phyloP scores from a whole-genome alignment of 2,888 invertebrate species.

The Lysandra coridon region DNA sequence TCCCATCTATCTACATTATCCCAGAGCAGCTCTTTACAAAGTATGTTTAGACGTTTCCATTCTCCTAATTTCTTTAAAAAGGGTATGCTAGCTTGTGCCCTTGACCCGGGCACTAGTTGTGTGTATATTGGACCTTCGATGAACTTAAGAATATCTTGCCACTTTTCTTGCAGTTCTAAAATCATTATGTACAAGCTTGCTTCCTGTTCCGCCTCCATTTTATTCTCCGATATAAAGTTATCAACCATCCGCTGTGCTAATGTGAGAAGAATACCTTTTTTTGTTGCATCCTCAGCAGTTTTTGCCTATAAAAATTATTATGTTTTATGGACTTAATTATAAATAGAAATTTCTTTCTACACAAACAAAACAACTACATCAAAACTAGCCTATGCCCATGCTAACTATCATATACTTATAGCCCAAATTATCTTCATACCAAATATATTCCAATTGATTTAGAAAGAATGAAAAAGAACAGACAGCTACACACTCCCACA shows the following conservation, averaged over 20 bases:
- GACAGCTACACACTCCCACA: no score
- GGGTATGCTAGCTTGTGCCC: conserved; percentile 85
- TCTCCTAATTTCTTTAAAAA: conserved; percentile 86
- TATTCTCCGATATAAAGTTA: conserved; percentile 92
- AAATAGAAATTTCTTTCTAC: no score
- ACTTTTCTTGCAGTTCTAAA: conserved; percentile 86
- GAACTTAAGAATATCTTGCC: conserved; percentile 89
- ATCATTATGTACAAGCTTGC: conserved; percentile 94
- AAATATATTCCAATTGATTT: no score
- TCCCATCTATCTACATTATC: conserved; percentile 89
- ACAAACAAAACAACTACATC: no score
- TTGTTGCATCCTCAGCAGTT: conserved; percentile 73
- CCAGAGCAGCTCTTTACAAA: conserved; percentile 86
- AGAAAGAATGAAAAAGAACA: no score
- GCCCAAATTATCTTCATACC: no score
- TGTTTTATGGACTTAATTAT: neutral
- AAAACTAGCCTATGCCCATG: no score
- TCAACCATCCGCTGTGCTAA: conserved; percentile 97
- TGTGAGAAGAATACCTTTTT: conserved; percentile 86
- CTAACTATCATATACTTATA: no score
- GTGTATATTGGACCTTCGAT: conserved; percentile 88
- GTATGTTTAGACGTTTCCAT: conserved; percentile 87
- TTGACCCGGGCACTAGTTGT: conserved; percentile 84
- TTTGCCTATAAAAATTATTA: conserved; percentile 58
- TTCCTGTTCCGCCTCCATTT: conserved; percentile 96